Evolutionary conservation across 2,888 invertebrate genomes (phyloP), one percentile per base, ranked within the genome.

Genomic region (Drosophila barbarae): DNA sequence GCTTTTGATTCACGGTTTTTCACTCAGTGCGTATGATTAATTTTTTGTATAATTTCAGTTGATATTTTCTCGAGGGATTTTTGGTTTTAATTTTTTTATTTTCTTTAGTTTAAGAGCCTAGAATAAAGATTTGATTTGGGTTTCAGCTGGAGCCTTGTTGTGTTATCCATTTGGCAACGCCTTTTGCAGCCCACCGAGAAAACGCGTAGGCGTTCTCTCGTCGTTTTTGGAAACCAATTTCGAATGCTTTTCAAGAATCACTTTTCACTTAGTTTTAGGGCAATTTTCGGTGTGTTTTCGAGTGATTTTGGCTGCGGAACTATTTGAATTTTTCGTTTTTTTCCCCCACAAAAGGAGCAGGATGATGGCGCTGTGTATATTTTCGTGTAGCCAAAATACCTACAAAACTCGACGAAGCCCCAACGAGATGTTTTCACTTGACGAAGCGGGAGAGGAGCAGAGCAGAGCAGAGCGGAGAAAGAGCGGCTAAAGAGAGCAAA

Each of bases 401-500:
- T 85, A 80, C 84, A 77, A 73, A 85, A 76, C 85, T 83, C 63
- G 59, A 84, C 84, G 84, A 85, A 74, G 41, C 73, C 51, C 28
- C 38, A 79, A 73, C 71, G 56, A 74, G 78, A 83, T 74, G 76
- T 77, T 77, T 79, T 84, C 79, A 84, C 84, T 83, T 77, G 56
- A 83, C 80, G 76, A 76, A 78, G 32, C 51, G 38, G 36, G 59
- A 57, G 53, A 59, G 41, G 50, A 39, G 64, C 44, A 44, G 59
- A 30, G 30, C 30, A 28, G 35, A 57, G 65, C 71, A 30, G 50
- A 38, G 51, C 42, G 38, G 54, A 42, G 10, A 49, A 36, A 56
- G 52, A 53, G 36, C 51, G 50, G 36, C 44, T 35, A 46, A 36
- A 42, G 69, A 72, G 69, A 69, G 60, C 58, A 70, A 68, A 51